Evolutionary conservation across 2,113 vertebrate genomes (phyloP), one percentile per base, ranked within the genome.

Genomic region (Gambusia holbrooki): DNA sequence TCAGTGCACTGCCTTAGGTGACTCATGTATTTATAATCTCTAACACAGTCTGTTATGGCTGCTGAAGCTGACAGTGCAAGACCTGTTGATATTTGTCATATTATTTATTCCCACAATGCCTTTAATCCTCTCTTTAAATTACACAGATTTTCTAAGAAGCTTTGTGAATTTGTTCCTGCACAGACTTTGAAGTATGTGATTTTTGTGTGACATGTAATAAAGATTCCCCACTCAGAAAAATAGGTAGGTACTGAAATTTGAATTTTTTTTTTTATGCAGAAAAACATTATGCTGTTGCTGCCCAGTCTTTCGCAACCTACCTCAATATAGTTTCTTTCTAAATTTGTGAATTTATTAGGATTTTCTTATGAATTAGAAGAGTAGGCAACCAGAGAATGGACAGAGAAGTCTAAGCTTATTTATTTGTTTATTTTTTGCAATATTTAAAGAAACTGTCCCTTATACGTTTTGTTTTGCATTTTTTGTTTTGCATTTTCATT

Each of bases 331-430:
- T 48, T 68, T 28, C 62, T 66, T 45, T 37, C 67, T 29, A 51
- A 73, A 22, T 74, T 28, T 80, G 48, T 73, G 42, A 15, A 51
- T 71, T 77, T 66, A 80, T 70, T 71, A 30, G 66, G 32, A 19
- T 74, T 35, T 67, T 51, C 14, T n/a, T 45, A 11, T 69, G 30
- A 62, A 17, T 33, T 54, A 3, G 22, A 77, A 33, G 27, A 67
- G 19, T 66, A 14, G 61, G 60, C 13, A 33, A 40, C 42, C n/a
- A n/a, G 17, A 15, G 62, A 74, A 71, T 54, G 66, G n/a, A 69
- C 35, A 66, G 28, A 77, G 14, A 54, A 63, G 32, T 42, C 13
- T 8, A n/a, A 28, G 29, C 8, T 62, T 22, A 6, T 62, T 25
- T 66, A 54, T 62, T 62, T 71, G 15, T 45, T 1, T 22, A 17